phyloP scores from a whole-genome alignment of 2,113 vertebrate genomes.

The Xiphophorus hellerii region DNA sequence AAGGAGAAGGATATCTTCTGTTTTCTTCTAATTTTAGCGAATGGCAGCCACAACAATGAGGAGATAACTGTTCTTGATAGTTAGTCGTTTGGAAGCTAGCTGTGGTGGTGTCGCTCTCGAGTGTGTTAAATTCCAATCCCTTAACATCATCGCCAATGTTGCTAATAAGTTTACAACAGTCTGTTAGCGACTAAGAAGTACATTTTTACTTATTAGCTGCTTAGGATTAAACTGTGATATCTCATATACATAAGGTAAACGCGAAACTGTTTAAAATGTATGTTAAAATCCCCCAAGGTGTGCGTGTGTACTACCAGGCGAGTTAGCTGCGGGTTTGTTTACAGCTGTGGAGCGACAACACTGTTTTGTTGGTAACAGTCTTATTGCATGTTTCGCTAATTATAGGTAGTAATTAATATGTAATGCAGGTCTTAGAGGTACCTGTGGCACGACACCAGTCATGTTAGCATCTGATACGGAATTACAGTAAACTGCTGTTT shows the following conservation, averaged over 20 bases:
- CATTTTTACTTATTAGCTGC: neutral
- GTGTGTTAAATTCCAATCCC: conserved; percentile 17
- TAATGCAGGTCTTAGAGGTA: neutral
- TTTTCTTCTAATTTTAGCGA: neutral
- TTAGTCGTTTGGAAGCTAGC: neutral
- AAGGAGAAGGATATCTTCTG: rapidly evolving
- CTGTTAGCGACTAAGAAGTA: neutral
- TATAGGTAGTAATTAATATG: neutral
- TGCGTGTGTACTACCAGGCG: neutral
- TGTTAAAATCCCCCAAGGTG: neutral
- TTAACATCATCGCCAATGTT: conserved; percentile 21
- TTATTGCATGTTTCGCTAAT: neutral
- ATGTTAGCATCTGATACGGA: neutral
- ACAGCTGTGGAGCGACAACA: neutral
- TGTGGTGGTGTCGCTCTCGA: neutral
- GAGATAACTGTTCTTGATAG: neutral
- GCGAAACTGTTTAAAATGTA: neutral
- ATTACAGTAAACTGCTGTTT: neutral
- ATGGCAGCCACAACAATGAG: rapidly evolving
- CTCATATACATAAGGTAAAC: too few relatives aligned
- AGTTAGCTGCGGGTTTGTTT: neutral
- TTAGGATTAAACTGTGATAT: rapidly evolving
- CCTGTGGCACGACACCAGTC: neutral
- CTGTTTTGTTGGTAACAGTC: neutral
- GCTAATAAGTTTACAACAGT: conserved; percentile 26